Percentiles rank a stretch among this genome's conserved stretches.
Evolutionary conservation across 2,113 vertebrate species (phyloP).

Genomic region (Xiphophorus hellerii): DNA sequence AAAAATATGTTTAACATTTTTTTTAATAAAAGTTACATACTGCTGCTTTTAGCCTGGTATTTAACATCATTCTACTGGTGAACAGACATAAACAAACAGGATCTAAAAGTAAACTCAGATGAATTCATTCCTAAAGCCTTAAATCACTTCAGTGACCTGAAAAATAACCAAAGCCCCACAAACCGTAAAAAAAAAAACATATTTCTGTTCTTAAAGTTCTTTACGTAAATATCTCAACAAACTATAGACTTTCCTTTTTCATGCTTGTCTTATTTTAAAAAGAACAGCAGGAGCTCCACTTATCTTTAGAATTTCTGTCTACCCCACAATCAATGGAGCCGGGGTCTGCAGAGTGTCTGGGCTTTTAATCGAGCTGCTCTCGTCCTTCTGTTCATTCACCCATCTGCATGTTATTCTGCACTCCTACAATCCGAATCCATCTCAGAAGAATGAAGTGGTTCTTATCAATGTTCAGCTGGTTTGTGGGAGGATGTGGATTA

Average conservation of each 20-base stretch:
- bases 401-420: conserved; percentile 33
- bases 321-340: conserved; percentile 46
- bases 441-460: background rate
- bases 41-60: background rate
- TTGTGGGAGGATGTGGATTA: background rate
- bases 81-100: background rate
- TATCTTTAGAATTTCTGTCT: conserved; percentile 53
- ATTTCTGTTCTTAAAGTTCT: conserved; percentile 13
- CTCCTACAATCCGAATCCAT: background rate
- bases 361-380: conserved; percentile 62
- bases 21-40: too few relatives aligned
- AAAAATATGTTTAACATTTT: too few relatives aligned
- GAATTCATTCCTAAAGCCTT: background rate
- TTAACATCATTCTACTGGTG: background rate
- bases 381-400: conserved; percentile 27
- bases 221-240: conserved; percentile 26
- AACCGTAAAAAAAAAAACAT: background rate
- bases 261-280: conserved; percentile 40
- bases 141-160: background rate
- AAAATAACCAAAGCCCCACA: background rate
- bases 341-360: conserved; percentile 35
- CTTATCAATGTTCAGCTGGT: background rate
- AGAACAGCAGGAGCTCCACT: conserved; percentile 57
- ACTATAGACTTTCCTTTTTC: background rate
- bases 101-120: too few relatives aligned